Evolutionary conservation across 2,113 vertebrate species (phyloP), one percentile per base, ranked within the genome.

Genomic region (Phyllopteryx taeniolatus): DNA sequence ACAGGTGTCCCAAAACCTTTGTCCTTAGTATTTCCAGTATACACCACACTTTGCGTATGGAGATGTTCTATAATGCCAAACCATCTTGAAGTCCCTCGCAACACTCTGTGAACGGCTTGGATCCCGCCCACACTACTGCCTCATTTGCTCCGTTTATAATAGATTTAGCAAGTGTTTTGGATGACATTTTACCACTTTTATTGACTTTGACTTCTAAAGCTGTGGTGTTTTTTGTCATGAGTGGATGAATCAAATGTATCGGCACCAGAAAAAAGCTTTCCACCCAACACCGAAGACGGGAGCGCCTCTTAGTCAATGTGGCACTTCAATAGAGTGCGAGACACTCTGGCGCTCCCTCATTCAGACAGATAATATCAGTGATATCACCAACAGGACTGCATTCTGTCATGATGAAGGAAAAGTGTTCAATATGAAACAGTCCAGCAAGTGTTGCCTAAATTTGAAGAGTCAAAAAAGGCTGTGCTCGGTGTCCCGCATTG

Each of bases 161-260:
- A 76, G 78, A 84, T 71, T 83, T 78, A 82, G 80, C 76, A 82
- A 86, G 79, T 59, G 85, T 85, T 86, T 82, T 79, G 77, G 85
- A 75, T 73, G 68, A 63, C 12, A 56, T 83, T 88, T 85, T 76
- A 80, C 78, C 82, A 47, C 79, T 87, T 90, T 89, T 88, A 86
- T 86, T 84, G 77, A 86, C 75, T 85, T 77, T 71, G 79, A 85
- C 77, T 79, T 78, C 33, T 15, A 77, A 73, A 67, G 76, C 62
- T 62, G 65, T 72, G 82, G 72, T 73, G 70, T 76, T 68, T 88
- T 86, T 82, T 83, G 57, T 44, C 74, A 85, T 81, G 66, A 80
- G 78, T 75, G 77, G 77, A 70, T 88, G 84, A 89, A 88, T 91
- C 86, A 82, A 72, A 79, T 71, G 71, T 75, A 79, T 79, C 88